A percentile compares a stretch with the other conserved stretches of the same genome.
Conservation (phyloP, 2,888 invertebrate genomes). For the Apodemia zela region DNA sequence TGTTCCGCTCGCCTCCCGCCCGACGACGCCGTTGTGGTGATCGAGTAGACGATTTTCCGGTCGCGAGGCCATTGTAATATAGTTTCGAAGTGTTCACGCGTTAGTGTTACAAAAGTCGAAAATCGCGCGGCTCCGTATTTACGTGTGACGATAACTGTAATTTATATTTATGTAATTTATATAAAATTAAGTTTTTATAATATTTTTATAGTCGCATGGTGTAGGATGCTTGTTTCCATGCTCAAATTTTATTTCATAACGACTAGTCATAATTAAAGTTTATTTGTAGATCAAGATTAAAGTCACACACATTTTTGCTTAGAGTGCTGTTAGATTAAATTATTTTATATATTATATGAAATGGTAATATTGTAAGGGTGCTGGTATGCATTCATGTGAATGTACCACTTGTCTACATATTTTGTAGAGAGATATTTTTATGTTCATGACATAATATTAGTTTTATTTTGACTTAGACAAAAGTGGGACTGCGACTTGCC, state of each 20-base stretch:
- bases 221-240: conserved; percentile 75
- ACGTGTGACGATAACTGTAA: conserved; percentile 63
- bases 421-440: conserved; percentile 51
- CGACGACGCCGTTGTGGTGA: conserved; percentile 40
- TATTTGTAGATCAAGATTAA: conserved; percentile 54
- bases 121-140: conserved; percentile 37
- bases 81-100: conserved; percentile 44
- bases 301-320: conserved; percentile 48
- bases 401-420: conserved; percentile 44
- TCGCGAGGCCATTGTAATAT: conserved; percentile 34
- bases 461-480: conserved; percentile 45
- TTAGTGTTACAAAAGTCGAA: conserved; percentile 39
- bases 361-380: conserved; percentile 47
- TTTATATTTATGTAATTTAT: conserved; percentile 69
- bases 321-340: conserved; percentile 58
- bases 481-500: conserved; percentile 64
- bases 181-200: conserved; percentile 61
- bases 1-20: conserved; percentile 38
- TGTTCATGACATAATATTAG: conserved; percentile 61
- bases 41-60: conserved; percentile 39
- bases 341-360: conserved; percentile 46
- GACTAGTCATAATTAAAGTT: conserved; percentile 75
- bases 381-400: conserved; percentile 55
- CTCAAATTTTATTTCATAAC: conserved; percentile 75
- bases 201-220: conserved; percentile 76